Evolutionary conservation across 1,140 invertebrate species (phyloP), one percentile per base, ranked within the genome.

Genomic region (Dinoponera quadriceps): DNA sequence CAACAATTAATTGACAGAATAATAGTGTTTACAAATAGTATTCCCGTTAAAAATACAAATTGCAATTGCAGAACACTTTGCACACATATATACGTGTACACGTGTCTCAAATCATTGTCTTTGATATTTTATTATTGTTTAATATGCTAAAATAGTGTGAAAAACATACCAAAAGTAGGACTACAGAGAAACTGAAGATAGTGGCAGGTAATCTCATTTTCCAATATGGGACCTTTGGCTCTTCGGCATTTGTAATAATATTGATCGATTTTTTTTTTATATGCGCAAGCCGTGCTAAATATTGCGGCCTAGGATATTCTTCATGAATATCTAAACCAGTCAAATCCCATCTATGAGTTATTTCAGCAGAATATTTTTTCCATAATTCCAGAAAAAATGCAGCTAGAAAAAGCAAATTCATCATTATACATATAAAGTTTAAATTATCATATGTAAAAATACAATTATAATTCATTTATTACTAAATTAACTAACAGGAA

Each of bases 361-460:
- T 98, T 94, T 98, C 97, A 0, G 97, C 97, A 0, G 97, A 97
- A 92, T 98, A 98, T 49, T 98, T 95, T 94, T 99, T 99, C 99
- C 99, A 99, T 82, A 99, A 95, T 94, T 99, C 98, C 87, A 99
- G 93, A 94, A 98, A 99, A 83, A 98, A 95, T 3, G 97, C 96
- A 33, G 96, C 97, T 97, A 20, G 94, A 94, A 85, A 90, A 91
- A 65, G 0, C 29, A 25, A 18, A 66, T 59, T 29, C 0, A n/a
- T 33, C 63, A 27, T 55, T 33, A 66, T 22, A 29, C 33, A 49
- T 44, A 62, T 44, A 0, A 59, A 74, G 55, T 16, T 4, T 22
- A n/a, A n/a, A n/a, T n/a, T 49, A 66, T 55, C 9, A 9, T 20
- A 57, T 68, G 20, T n/a, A 54, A 25, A 48, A 27, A 3, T 5